phyloP scores from a whole-genome alignment of 1,140 invertebrate species.

The Hormaphis cornu region DNA sequence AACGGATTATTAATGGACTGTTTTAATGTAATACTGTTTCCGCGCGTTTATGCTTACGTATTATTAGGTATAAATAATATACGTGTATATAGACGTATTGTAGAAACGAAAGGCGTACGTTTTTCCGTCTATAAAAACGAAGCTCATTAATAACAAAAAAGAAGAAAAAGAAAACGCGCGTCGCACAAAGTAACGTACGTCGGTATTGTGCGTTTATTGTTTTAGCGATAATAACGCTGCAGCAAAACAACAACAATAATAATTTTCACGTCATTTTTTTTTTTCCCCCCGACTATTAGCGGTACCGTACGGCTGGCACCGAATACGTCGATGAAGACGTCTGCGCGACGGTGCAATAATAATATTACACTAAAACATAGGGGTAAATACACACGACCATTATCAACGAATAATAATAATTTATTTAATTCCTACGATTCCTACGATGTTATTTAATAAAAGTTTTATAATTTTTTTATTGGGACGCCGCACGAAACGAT shows the following conservation, averaged over 20 bases:
- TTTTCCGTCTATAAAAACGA: constrained; percentile 3
- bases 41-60: too few species aligned
- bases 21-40: constrained; percentile 24
- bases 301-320: constrained; percentile 28
- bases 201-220: constrained; percentile 22
- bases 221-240: constrained; percentile 28
- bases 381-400: neutral
- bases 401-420: too few species aligned
- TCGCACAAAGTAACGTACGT: constrained; percentile 1
- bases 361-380: neutral
- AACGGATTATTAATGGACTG: constrained; percentile 12
- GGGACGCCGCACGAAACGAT: constrained; percentile 29
- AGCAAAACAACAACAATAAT: too few species aligned
- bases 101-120: neutral
- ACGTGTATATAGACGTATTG: neutral
- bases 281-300: neutral
- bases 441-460: too few species aligned
- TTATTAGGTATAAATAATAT: neutral
- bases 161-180: neutral
- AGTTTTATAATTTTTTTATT: constrained; percentile 31
- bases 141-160: constrained; percentile 20
- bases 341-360: too few species aligned
- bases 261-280: constrained; percentile 21
- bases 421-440: too few species aligned
- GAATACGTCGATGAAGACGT: constrained; percentile 30